Evolutionary conservation across 2,888 invertebrate genomes (phyloP).

Genomic region (Oligia fasciuncula): DNA sequence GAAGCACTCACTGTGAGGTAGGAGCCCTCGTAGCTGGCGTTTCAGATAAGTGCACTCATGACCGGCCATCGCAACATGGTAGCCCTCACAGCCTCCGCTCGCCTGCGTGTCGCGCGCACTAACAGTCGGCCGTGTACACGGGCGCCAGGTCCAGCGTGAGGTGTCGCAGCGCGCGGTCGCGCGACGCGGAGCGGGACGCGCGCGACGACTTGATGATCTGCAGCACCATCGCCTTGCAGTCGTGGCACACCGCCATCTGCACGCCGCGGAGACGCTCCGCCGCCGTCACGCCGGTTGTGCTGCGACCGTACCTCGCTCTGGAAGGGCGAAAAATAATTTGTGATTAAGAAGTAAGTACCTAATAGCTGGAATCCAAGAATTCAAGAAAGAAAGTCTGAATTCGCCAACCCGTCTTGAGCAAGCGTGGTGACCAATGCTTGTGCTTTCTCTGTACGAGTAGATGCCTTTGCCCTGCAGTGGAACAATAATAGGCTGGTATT

Average conservation of each 20-base stretch:
- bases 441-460: no score
- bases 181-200: slow-evolving; percentile 94
- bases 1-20: background rate
- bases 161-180: slow-evolving; percentile 95
- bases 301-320: slow-evolving; percentile 91
- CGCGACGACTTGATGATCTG: slow-evolving; percentile 97
- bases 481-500: no score
- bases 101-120: slow-evolving; percentile 60
- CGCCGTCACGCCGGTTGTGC: slow-evolving; percentile 88
- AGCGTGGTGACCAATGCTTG: no score
- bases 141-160: slow-evolving; percentile 96
- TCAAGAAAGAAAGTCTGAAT: no score
- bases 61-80: slow-evolving; percentile 1
- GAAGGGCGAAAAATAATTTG: background rate
- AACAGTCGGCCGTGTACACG: slow-evolving; percentile 92
- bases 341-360: background rate
- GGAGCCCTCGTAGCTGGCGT: background rate
- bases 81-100: slow-evolving; percentile 29
- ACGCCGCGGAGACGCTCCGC: slow-evolving; percentile 93
- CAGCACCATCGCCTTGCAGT: slow-evolving; percentile 98
- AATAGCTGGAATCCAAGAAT: no score
- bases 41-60: slow-evolving; percentile 17
- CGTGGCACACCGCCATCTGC: slow-evolving; percentile 97
- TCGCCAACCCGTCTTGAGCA: no score
- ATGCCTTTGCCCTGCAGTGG: no score